Evolutionary conservation across 2,113 vertebrate genomes (phyloP).

Genomic region (Climacteris rufus): DNA sequence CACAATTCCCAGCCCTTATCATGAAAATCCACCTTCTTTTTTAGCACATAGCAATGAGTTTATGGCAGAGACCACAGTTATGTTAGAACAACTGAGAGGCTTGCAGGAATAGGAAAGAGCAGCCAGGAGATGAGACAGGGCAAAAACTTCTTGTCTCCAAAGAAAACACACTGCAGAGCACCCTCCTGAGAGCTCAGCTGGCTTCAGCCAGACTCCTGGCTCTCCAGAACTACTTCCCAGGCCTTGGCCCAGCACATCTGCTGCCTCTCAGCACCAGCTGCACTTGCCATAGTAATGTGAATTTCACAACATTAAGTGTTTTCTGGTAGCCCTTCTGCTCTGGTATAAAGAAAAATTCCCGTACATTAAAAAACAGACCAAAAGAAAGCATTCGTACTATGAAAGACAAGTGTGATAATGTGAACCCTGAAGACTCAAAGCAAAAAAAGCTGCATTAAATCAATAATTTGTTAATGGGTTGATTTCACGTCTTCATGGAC

Average conservation of each 20-base stretch:
- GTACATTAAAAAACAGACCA: neutral
- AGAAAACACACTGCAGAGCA: constrained; percentile 24
- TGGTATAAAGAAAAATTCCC: neutral
- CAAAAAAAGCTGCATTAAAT: neutral
- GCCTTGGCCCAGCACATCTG: neutral
- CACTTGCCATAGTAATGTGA: neutral
- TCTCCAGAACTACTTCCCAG: neutral
- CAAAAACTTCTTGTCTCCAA: constrained; percentile 25
- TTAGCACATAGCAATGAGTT: neutral
- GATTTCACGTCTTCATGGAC: neutral
- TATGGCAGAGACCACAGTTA: neutral
- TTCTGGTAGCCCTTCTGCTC: neutral
- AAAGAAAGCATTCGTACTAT: neutral
- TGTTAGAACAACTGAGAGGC: neutral
- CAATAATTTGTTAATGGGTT: neutral
- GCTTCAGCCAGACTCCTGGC: constrained; percentile 9
- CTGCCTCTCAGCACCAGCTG: neutral
- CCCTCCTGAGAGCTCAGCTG: neutral
- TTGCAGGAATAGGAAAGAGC: neutral
- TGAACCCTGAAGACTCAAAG: neutral
- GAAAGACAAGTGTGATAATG: neutral
- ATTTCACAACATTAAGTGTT: constrained; percentile 16
- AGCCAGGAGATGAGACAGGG: constrained; percentile 29
- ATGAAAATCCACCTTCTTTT: neutral
- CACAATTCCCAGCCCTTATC: neutral